Evolutionary conservation across 2,888 invertebrate genomes (phyloP).

Genomic region (Xanthia icteritia): DNA sequence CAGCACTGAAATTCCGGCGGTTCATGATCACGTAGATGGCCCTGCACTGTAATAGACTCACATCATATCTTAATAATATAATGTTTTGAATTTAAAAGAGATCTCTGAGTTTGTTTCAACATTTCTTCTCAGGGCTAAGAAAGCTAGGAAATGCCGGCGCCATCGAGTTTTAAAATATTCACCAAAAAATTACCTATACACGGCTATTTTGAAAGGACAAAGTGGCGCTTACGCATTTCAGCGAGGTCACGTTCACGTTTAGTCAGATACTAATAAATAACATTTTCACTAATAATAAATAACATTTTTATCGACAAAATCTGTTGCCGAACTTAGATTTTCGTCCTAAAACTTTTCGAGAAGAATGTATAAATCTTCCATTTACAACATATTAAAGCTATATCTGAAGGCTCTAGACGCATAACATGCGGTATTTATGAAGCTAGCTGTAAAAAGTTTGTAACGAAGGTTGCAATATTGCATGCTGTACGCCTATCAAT

Average conservation of each 20-base stretch:
- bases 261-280: background rate
- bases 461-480: conserved; percentile 53
- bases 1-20: too few species aligned
- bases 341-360: background rate
- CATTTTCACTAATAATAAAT: background rate
- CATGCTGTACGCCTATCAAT: conserved; percentile 54
- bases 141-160: background rate
- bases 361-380: conserved; percentile 6
- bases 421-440: conserved; percentile 51
- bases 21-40: background rate
- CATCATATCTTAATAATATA: background rate
- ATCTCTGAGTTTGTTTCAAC: background rate
- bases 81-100: background rate
- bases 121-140: background rate
- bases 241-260: background rate
- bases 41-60: background rate
- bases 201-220: background rate
- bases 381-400: conserved; percentile 30
- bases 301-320: background rate
- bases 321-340: conserved; percentile 15
- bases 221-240: background rate
- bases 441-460: conserved; percentile 51
- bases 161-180: background rate
- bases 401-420: conserved; percentile 44
- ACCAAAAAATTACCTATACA: background rate